Conservation (phyloP, 1,140 invertebrate genomes). For the Aphelenchoides besseyi region DNA sequence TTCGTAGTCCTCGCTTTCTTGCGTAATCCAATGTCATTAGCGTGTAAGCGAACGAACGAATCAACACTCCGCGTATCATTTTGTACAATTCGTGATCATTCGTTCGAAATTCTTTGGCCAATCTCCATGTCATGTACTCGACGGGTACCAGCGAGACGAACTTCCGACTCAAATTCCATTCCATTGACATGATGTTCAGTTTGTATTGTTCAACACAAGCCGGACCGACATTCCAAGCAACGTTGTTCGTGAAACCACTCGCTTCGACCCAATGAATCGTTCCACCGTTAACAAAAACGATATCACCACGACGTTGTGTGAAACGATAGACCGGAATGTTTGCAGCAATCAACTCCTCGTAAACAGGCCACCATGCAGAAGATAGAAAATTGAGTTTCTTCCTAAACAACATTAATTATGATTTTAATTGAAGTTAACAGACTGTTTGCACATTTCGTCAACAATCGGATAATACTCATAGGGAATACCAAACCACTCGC, state of each 20-base stretch:
- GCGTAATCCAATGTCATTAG: conserved; percentile 81
- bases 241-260: conserved; percentile 79
- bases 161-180: conserved; percentile 82
- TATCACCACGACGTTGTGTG: conserved; percentile 90
- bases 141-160: conserved; percentile 98
- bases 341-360: conserved; percentile 86
- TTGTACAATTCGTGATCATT: conserved; percentile 82
- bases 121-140: conserved; percentile 94
- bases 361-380: conserved; percentile 95
- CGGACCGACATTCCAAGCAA: conserved; percentile 98
- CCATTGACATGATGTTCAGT: conserved; percentile 87
- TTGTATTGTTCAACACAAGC: conserved; percentile 86
- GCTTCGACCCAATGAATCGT: conserved; percentile 94
- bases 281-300: conserved; percentile 96
- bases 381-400: conserved; percentile 86
- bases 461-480: conserved; percentile 94
- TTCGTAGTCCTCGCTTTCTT: conserved; percentile 74
- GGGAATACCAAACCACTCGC: conserved; percentile 91
- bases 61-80: conserved; percentile 77
- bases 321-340: conserved; percentile 96
- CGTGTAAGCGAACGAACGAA: conserved; percentile 70
- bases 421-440: neutral
- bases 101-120: conserved; percentile 90
- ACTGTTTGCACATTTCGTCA: conserved; percentile 78
- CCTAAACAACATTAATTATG: conserved; percentile 62